Evolutionary conservation across 2,797 vertebrate genomes (phyloP), one percentile per base, ranked within the genome.

Genomic region (Hydrocynus forskahlii): DNA sequence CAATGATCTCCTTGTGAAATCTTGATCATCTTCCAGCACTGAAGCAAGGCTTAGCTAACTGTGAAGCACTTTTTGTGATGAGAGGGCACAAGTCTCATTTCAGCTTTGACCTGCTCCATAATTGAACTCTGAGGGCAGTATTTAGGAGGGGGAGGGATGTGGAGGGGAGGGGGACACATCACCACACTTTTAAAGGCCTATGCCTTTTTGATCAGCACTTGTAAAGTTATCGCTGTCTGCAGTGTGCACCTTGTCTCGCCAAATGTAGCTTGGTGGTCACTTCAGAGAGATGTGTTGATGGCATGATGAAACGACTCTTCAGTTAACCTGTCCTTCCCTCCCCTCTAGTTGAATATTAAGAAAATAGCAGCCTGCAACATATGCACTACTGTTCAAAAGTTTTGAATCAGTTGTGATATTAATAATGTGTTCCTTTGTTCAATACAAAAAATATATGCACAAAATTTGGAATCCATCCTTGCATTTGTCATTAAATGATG

Each of bases 1-100:
- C 72, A 83, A 94, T 92, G 94, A 93, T 91, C 91, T 88, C 91
- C 83, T 87, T 95, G 93, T 95, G 93, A 89, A 90, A 92, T 92
- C 90, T 92, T 87, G 87, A 92, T 88, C 88, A 85, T 88, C 88
- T 89, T 90, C 91, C 89, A 82, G 45, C 83, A 70, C 84, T 87
- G 89, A 83, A 88, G 89, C 83, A 74, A 87, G 81, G 86, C 90
- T 90, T 86, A 88, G 88, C 85, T 90, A 88, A 79, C 88, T 91
- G 87, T 82, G 82, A 88, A 88, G 88, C 80, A 85, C 87, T 90
- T 91, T 89, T 82, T 92, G 88, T 91, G 91, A 94, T 93, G 88
- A 88, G 89, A 87, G 88, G 88, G 83, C 81, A 89, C 88, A 88
- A 84, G 88, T 90, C 92, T 91, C 89, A 91, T 94, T 90, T 90